Evolutionary conservation across 23 tunicate species (phyloP).

Genomic region (Styela clava): DNA sequence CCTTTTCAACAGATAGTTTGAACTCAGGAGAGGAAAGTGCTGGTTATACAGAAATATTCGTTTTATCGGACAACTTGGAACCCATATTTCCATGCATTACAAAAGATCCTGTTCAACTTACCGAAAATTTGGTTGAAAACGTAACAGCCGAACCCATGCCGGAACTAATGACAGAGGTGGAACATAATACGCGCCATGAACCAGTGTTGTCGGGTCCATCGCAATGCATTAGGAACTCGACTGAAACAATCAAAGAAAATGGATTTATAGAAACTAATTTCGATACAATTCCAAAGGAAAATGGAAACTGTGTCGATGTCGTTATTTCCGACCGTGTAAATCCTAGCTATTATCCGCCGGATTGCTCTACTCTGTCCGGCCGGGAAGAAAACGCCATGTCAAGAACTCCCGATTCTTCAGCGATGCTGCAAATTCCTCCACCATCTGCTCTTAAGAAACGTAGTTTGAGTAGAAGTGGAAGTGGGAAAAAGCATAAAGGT

Average conservation of each 20-base stretch:
- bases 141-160: background rate
- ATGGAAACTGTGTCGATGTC: background rate
- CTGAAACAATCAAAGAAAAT: background rate
- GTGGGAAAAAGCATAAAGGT: constrained; percentile 73
- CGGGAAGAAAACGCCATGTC: background rate
- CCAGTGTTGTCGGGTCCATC: no score
- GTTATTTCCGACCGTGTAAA: background rate
- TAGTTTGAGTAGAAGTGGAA: constrained; percentile 42
- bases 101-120: background rate
- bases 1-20: background rate
- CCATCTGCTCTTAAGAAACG: constrained; percentile 59
- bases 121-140: background rate
- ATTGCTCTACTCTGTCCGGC: background rate
- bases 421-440: constrained; percentile 26
- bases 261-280: background rate
- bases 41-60: background rate
- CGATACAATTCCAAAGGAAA: background rate
- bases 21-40: background rate
- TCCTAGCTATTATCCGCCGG: background rate
- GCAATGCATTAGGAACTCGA: background rate
- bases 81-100: background rate
- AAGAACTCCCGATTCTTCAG: background rate
- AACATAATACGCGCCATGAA: background rate
- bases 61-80: background rate
- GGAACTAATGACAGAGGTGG: background rate